A percentile compares a stretch with the other conserved stretches of the same genome.
These are phyloP conservation scores for Tachypleus tridentatus DNA, from an alignment of 1,140 invertebrate species.

Conservation along the genomic window DNA sequence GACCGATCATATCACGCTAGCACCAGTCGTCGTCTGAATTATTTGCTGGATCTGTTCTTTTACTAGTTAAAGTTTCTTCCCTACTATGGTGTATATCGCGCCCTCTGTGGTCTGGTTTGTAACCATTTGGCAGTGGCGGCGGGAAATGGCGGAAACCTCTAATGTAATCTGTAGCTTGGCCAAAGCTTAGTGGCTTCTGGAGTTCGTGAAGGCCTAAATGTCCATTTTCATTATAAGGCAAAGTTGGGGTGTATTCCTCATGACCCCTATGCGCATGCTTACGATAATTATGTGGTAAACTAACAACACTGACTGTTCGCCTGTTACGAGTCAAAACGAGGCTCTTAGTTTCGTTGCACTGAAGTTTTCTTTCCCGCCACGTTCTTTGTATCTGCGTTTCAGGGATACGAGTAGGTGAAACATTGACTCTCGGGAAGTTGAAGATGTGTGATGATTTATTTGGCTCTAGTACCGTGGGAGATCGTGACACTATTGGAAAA, in stretches of 20 bases:
- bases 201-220: not conserved
- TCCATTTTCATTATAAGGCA: not conserved
- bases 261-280: not conserved
- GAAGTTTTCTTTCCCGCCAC: slow-evolving; percentile 11
- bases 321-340: slow-evolving; percentile 14
- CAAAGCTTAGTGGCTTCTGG: slow-evolving; percentile 57
- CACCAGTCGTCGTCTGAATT: slow-evolving; percentile 38
- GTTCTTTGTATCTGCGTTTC: slow-evolving; percentile 24
- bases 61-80: slow-evolving; percentile 9
- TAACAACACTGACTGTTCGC: slow-evolving; percentile 7
- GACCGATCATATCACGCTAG: slow-evolving; percentile 22
- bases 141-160: slow-evolving; percentile 63
- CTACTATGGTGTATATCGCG: slow-evolving; percentile 9
- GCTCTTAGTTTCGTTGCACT: not conserved
- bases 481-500: slow-evolving; percentile 32
- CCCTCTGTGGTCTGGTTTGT: slow-evolving; percentile 45
- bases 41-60: slow-evolving; percentile 15
- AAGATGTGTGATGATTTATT: slow-evolving; percentile 43
- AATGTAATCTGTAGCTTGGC: slow-evolving; percentile 77
- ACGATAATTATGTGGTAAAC: not conserved
- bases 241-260: slow-evolving; percentile 5
- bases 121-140: slow-evolving; percentile 69
- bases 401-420: slow-evolving; percentile 65
- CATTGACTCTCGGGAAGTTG: slow-evolving; percentile 82
- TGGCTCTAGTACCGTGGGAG: slow-evolving; percentile 30